A percentile compares a stretch with the other conserved stretches of the same genome.
These are phyloP conservation scores for Scaptodrosophila latifasciaeformis DNA, from an alignment of 2,888 invertebrate species.

Conservation along the genomic window DNA sequence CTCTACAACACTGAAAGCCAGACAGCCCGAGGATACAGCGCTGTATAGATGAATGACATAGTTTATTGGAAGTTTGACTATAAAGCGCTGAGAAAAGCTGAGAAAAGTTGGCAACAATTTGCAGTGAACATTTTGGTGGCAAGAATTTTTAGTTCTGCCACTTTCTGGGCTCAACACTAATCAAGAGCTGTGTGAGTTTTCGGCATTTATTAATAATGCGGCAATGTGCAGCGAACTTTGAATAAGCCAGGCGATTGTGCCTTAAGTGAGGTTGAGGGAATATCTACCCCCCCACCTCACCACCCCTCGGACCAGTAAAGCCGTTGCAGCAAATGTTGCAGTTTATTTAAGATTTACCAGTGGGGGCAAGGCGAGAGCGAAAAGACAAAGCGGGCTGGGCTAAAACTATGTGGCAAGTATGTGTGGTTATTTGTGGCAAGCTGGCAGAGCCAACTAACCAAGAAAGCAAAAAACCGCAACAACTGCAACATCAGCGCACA, in stretches of 20 bases:
- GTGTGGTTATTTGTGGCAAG: too few species aligned
- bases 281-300: background rate
- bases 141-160: too few species aligned
- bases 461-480: conserved; percentile 1
- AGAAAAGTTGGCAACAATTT: conserved; percentile 44
- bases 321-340: background rate
- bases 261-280: conserved; percentile 20
- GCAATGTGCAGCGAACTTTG: conserved; percentile 35
- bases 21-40: background rate
- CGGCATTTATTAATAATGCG: conserved; percentile 54
- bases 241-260: conserved; percentile 40
- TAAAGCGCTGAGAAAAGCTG: conserved; percentile 53
- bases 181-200: conserved; percentile 32
- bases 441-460: too few species aligned
- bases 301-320: conserved; percentile 10
- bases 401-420: too few species aligned
- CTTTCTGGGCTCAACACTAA: conserved; percentile 48
- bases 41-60: conserved; percentile 46
- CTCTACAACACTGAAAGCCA: background rate
- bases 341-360: background rate
- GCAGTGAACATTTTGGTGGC: conserved; percentile 17
- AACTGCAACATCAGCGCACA: conserved; percentile 11
- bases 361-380: background rate
- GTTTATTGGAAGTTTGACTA: conserved; percentile 53
- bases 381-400: too few species aligned